Evolutionary conservation across 2,888 invertebrate genomes (phyloP).

Genomic region (Campoletis raptor): DNA sequence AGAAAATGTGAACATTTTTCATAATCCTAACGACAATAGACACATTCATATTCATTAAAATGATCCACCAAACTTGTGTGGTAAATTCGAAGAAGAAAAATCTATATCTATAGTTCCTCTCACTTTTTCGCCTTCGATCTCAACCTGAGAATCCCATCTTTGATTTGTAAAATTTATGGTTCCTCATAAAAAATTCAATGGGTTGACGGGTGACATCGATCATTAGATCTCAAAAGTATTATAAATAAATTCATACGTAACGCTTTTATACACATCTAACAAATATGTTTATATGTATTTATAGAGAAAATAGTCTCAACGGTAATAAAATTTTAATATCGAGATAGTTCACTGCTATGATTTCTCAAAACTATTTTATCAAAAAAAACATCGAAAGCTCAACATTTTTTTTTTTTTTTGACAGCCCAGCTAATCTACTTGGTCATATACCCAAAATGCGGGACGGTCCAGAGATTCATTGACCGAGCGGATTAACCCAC

Average conservation of each 20-base stretch:
- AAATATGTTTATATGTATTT: background rate
- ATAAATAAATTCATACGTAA: conserved; percentile 20
- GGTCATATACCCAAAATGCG: conserved; percentile 15
- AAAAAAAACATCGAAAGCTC: background rate
- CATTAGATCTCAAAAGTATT: conserved; percentile 28
- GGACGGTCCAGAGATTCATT: conserved; percentile 29
- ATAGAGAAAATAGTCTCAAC: background rate
- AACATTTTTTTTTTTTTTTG: conserved; percentile 1
- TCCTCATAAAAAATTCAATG: conserved; percentile 35
- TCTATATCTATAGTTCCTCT: conserved; percentile 27
- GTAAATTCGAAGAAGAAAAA: conserved; percentile 32
- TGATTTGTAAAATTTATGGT: conserved; percentile 27
- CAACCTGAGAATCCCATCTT: background rate
- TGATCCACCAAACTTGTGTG: conserved; percentile 39
- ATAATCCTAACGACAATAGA: conserved; percentile 15
- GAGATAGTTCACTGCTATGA: background rate
- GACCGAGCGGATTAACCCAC: conserved; percentile 57
- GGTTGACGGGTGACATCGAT: conserved; percentile 41
- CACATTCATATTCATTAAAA: background rate
- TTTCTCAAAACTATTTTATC: conserved; percentile 8
- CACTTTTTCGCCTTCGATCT: conserved; percentile 50
- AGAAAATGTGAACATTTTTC: conserved; percentile 67
- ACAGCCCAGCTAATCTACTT: conserved; percentile 6
- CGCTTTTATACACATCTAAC: background rate
- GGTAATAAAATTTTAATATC: background rate